Evolutionary conservation across 2,797 vertebrate genomes (phyloP).

Genomic region (Mionectes olivaceus): DNA sequence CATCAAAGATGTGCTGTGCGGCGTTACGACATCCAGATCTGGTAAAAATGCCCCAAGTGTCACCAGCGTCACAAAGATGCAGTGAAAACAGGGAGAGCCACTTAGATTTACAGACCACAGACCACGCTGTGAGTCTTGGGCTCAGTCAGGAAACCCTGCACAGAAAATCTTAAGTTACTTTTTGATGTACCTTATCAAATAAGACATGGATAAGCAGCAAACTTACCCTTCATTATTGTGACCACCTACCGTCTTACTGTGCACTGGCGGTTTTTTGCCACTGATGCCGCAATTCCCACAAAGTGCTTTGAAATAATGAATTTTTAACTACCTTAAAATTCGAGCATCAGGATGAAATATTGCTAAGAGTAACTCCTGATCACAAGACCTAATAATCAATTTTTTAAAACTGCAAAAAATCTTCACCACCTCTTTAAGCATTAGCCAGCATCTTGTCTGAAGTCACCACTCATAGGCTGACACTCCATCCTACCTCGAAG

Average conservation of each 20-base stretch:
- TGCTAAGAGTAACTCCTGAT: not conserved
- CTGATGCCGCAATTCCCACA: not conserved
- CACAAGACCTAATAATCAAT: not conserved
- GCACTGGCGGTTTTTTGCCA: not conserved
- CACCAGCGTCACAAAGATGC: rapidly evolving
- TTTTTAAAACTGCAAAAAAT: not conserved
- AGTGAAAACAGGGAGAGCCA: not conserved
- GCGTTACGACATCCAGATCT: rapidly evolving
- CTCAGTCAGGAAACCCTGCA: not conserved
- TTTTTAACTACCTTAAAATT: not conserved
- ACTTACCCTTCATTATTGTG: not conserved
- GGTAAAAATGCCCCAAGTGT: not conserved
- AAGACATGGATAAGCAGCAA: not conserved
- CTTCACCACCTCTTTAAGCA: not conserved
- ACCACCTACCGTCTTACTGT: not conserved
- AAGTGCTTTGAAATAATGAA: not conserved
- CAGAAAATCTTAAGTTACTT: not conserved
- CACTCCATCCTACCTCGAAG: rapidly evolving
- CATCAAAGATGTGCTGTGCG: not conserved
- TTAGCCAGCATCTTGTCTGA: not conserved
- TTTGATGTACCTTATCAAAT: not conserved
- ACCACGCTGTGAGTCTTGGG: not conserved
- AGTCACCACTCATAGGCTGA: not conserved
- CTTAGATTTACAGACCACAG: not conserved
- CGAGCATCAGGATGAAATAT: not conserved